A percentile compares a stretch with the other conserved stretches of the same genome.
These are phyloP conservation scores for Amphilophus citrinellus DNA, from an alignment of 2,113 vertebrate genomes.

Conservation along the genomic window DNA sequence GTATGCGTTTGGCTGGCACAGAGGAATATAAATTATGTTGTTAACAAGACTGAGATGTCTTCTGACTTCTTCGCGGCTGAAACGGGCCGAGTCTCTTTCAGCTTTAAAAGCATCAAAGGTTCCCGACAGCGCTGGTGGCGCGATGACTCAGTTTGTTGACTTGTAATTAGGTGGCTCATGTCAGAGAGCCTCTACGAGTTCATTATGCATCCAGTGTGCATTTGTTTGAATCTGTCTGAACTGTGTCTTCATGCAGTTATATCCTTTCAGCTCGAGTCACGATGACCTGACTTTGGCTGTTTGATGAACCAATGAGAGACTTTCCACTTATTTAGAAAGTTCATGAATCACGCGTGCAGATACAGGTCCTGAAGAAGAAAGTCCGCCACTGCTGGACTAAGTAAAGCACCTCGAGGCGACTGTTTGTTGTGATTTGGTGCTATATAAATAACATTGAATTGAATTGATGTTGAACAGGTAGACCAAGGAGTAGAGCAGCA, in stretches of 20 bases:
- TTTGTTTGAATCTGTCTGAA: background rate
- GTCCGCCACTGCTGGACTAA: too few relatives aligned
- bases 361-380: too few relatives aligned
- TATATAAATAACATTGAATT: too few relatives aligned
- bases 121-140: background rate
- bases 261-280: background rate
- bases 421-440: too few relatives aligned
- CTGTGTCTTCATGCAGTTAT: background rate
- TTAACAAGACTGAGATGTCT: background rate
- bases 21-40: background rate
- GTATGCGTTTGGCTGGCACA: background rate
- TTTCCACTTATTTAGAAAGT: background rate
- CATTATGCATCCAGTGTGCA: slow-evolving; percentile 10
- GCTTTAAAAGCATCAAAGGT: background rate
- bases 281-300: background rate
- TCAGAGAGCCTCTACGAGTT: background rate
- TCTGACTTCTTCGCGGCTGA: background rate
- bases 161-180: slow-evolving; percentile 24
- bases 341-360: background rate
- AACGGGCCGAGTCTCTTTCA: background rate
- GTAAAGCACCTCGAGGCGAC: too few relatives aligned
- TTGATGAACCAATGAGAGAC: background rate
- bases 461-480: too few relatives aligned
- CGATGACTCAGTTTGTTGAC: slow-evolving; percentile 10
- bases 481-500: too few relatives aligned